phyloP scores from a whole-genome alignment of 2,113 vertebrate species.

The Scalopus aquaticus region DNA sequence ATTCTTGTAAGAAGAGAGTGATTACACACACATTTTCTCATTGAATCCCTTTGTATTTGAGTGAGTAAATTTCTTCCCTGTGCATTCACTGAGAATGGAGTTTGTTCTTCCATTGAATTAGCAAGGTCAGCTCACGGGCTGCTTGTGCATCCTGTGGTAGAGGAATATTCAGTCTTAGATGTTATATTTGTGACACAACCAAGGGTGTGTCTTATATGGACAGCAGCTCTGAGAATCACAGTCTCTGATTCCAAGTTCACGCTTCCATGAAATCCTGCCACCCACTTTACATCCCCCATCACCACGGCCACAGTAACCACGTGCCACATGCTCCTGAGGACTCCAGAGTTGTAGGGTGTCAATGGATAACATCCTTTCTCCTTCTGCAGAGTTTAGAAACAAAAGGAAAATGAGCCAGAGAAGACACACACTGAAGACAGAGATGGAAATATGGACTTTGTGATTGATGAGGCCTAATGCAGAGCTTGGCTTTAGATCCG shows the following conservation, averaged over 20 bases:
- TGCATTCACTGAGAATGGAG: not conserved
- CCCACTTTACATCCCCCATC: not conserved
- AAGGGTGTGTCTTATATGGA: not conserved
- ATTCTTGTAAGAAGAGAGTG: not conserved
- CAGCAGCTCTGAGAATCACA: not conserved
- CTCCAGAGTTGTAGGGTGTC: not conserved
- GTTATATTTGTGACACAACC: not conserved
- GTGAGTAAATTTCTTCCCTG: not conserved
- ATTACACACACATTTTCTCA: not conserved
- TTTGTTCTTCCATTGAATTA: not conserved
- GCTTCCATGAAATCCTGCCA: not conserved
- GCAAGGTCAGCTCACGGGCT: not conserved
- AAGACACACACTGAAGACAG: not conserved
- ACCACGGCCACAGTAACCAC: rapidly evolving
- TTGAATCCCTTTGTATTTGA: no score
- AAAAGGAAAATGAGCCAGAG: not conserved
- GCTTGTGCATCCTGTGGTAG: not conserved
- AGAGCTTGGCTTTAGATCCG: not conserved
- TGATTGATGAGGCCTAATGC: not conserved
- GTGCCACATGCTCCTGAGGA: not conserved
- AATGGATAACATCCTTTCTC: not conserved
- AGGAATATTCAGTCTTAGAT: not conserved
- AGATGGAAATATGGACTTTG: not conserved
- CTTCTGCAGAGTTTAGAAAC: not conserved
- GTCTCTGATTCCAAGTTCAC: not conserved